Percentiles rank a stretch among this genome's conserved stretches.
phyloP scores from a whole-genome alignment of 1,140 invertebrate genomes.

The Dreissena polymorpha region DNA sequence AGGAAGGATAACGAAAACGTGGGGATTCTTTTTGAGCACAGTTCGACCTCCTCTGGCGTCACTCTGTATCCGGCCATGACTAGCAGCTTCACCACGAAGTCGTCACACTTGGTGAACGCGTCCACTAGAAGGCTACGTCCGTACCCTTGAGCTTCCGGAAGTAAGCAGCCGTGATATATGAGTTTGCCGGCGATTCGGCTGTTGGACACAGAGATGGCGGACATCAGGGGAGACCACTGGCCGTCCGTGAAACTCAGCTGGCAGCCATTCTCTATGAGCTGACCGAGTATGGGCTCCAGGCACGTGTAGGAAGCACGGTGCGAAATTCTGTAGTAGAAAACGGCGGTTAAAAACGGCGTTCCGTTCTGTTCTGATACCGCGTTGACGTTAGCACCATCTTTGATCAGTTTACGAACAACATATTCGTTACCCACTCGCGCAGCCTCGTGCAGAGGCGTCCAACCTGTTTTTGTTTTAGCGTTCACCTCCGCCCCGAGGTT shows the following conservation, averaged over 20 bases:
- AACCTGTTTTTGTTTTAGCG: conserved; percentile 64
- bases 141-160: conserved; percentile 57
- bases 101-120: conserved; percentile 73
- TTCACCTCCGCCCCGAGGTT: conserved; percentile 68
- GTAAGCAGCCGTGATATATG: conserved; percentile 69
- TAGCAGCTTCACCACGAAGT: conserved; percentile 67
- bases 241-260: conserved; percentile 70
- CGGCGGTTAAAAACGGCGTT: conserved; percentile 72
- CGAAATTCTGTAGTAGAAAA: conserved; percentile 74
- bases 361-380: conserved; percentile 64
- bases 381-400: conserved; percentile 68
- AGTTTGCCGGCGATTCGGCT: conserved; percentile 71
- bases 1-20: conserved; percentile 71
- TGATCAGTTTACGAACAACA: conserved; percentile 65
- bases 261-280: conserved; percentile 69
- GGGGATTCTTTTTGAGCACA: conserved; percentile 70
- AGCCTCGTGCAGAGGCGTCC: conserved; percentile 74
- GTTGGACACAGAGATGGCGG: conserved; percentile 70
- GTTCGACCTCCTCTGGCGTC: conserved; percentile 69
- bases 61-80: conserved; percentile 70
- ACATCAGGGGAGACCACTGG: conserved; percentile 72
- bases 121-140: conserved; percentile 71
- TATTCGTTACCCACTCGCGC: conserved; percentile 71
- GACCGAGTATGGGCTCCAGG: conserved; percentile 64
- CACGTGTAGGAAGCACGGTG: conserved; percentile 65